Evolutionary conservation across 2,113 vertebrate genomes (phyloP).

Genomic region (Otus sunia): DNA sequence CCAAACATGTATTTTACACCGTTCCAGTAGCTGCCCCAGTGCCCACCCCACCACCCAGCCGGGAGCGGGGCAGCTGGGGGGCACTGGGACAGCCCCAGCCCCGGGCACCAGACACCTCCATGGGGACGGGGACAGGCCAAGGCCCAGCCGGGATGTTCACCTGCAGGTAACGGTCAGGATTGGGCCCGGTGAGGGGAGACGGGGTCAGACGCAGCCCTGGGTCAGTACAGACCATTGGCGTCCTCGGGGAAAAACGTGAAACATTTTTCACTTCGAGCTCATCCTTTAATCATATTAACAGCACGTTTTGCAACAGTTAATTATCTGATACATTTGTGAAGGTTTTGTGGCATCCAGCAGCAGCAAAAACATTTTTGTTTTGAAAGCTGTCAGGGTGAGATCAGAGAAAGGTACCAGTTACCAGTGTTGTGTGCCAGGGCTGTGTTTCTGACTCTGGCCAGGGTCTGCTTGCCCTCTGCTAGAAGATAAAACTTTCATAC

Average conservation of each 20-base stretch:
- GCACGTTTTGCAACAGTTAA: background rate
- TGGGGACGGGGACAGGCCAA: fast-evolving
- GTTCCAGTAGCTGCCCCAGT: background rate
- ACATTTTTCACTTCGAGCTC: background rate
- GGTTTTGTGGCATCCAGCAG: background rate
- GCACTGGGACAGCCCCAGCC: background rate
- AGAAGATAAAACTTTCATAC: background rate
- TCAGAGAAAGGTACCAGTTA: background rate
- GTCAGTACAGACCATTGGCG: background rate
- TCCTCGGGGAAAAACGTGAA: too few relatives aligned
- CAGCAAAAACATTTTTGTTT: background rate
- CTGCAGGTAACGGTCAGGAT: background rate
- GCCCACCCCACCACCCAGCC: too few relatives aligned
- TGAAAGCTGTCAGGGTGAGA: background rate
- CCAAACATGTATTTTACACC: fast-evolving
- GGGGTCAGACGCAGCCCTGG: fast-evolving
- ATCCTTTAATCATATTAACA: background rate
- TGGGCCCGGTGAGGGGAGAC: background rate
- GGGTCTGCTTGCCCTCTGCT: background rate
- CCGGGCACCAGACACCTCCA: fast-evolving
- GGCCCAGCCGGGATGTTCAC: fast-evolving
- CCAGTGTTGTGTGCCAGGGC: background rate
- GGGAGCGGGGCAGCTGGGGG: background rate
- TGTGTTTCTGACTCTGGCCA: background rate
- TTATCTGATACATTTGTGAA: background rate